These are phyloP conservation scores for Mustela nigripes DNA, from an alignment of 2,113 vertebrate species.

Conservation along the genomic window DNA sequence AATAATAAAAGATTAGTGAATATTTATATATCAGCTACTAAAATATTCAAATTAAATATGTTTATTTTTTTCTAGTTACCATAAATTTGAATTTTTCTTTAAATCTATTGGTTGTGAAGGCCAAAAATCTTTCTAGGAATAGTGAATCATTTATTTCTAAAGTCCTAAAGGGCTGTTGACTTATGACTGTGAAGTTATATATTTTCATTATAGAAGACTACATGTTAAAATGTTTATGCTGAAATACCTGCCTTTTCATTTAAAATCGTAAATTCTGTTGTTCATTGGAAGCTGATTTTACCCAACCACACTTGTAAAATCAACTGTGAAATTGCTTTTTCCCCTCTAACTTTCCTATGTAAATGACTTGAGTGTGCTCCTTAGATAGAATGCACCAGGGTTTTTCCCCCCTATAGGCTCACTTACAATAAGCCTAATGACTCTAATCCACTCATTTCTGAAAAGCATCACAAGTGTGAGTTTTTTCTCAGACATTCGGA, in stretches of 20 bases:
- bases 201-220: conserved; percentile 26
- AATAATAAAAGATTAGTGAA: not conserved
- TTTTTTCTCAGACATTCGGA: not conserved
- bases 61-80: conserved; percentile 48
- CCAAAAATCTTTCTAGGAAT: conserved; percentile 38
- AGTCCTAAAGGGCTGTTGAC: conserved; percentile 1
- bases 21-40: not conserved
- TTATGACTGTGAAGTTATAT: conserved; percentile 4
- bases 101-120: conserved; percentile 25
- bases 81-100: conserved; percentile 43
- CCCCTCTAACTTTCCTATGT: not conserved
- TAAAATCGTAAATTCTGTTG: not conserved
- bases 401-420: not conserved
- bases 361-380: not conserved
- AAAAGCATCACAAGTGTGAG: not conserved
- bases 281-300: not conserved
- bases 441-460: not conserved
- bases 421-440: not conserved
- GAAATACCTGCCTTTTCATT: conserved; percentile 4
- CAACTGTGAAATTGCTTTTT: not conserved
- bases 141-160: conserved; percentile 51
- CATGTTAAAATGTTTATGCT: conserved; percentile 32
- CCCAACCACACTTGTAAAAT: not conserved
- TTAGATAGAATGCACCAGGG: not conserved
- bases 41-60: conserved; percentile 43